phyloP scores from a whole-genome alignment of 2,113 vertebrate genomes.

The Trinectes maculatus region DNA sequence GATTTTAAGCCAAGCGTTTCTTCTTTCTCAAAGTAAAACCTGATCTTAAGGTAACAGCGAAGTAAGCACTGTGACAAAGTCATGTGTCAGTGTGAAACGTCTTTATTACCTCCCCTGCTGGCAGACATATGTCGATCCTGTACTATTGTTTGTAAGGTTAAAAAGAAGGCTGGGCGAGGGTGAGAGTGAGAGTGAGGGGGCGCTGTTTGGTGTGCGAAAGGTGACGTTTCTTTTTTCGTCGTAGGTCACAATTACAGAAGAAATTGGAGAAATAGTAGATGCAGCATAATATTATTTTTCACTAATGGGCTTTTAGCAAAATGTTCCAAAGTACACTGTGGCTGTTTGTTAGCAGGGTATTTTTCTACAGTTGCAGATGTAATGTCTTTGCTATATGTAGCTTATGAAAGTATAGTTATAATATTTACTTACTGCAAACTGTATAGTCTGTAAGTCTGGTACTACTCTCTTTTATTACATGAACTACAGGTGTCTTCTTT shows the following conservation, averaged over 20 bases:
- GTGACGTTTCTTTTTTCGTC: slow-evolving; percentile 12
- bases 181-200: background rate
- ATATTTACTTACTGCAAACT: background rate
- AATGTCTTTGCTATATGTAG: too few relatives aligned
- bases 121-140: slow-evolving; percentile 20
- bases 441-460: too few relatives aligned
- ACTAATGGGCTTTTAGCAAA: slow-evolving; percentile 1
- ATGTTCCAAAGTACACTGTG: slow-evolving; percentile 20
- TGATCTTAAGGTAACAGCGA: slow-evolving; percentile 23
- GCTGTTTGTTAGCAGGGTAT: slow-evolving; percentile 16
- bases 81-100: slow-evolving; percentile 19
- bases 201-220: slow-evolving; percentile 5
- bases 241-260: slow-evolving; percentile 2
- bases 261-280: slow-evolving; percentile 28
- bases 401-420: background rate
- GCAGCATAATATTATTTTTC: slow-evolving; percentile 25
- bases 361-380: background rate
- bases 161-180: background rate
- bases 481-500: too few relatives aligned
- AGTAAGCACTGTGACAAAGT: slow-evolving; percentile 32
- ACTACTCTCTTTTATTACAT: too few relatives aligned
- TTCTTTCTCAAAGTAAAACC: slow-evolving; percentile 39
- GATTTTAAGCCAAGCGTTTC: slow-evolving; percentile 17
- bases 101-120: slow-evolving; percentile 11
- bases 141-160: slow-evolving; percentile 5